Conservation (phyloP, 2,113 vertebrate species). For the Channa argus region DNA sequence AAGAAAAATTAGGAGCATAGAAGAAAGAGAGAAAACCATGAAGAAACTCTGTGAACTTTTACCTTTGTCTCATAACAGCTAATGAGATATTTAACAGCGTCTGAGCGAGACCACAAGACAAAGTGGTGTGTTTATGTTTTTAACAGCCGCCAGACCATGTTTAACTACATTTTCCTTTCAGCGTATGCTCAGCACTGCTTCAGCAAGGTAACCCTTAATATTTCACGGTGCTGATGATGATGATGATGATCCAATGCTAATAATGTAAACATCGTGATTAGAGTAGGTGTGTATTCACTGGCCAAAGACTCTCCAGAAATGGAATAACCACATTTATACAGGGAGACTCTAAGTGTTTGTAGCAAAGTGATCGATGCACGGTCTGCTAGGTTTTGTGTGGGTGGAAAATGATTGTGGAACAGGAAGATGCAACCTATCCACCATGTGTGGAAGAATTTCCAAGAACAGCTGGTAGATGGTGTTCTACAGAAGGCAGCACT, state of each 20-base stretch:
- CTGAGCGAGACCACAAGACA: too few species aligned
- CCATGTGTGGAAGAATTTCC: conserved; percentile 64
- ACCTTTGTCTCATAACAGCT: too few species aligned
- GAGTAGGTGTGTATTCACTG: not conserved
- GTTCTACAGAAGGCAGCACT: conserved; percentile 43
- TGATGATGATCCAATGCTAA: not conserved
- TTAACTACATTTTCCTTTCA: too few species aligned
- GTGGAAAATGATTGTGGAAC: conserved; percentile 56
- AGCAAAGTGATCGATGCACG: conserved; percentile 44
- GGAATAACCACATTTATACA: not conserved
- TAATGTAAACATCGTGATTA: not conserved
- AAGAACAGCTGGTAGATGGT: conserved; percentile 62
- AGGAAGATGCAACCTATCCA: conserved; percentile 68
- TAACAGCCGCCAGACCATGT: too few species aligned
- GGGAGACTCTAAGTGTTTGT: not conserved
- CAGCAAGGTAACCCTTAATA: not conserved
- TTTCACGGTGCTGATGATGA: too few species aligned
- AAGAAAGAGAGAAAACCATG: too few species aligned
- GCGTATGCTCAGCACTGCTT: not conserved
- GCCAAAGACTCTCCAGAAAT: not conserved
- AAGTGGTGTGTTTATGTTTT: too few species aligned
- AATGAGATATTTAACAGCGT: too few species aligned
- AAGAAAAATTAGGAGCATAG: too few species aligned
- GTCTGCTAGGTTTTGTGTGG: conserved; percentile 38
- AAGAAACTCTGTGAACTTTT: too few species aligned